Percentiles rank a stretch among this genome's conserved stretches.
phyloP scores from a whole-genome alignment of 92 coral and sea anemone genomes.

The Parazoanthus atlanticus region DNA sequence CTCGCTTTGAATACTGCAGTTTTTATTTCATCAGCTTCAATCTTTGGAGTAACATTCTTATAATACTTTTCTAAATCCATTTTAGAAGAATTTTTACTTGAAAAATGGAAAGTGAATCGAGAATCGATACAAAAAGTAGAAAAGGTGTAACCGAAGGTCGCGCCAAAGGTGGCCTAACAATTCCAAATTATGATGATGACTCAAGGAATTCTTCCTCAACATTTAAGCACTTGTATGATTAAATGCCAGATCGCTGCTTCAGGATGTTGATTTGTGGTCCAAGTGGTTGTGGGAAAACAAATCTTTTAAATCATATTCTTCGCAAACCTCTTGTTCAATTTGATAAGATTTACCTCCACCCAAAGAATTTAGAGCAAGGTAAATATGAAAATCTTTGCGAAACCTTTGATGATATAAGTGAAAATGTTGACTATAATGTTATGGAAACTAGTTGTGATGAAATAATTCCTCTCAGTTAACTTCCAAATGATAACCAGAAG shows the following conservation, averaged over 20 bases:
- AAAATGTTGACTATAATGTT: neutral
- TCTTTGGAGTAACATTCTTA: neutral
- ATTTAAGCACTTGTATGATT: neutral
- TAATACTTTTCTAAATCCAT: neutral
- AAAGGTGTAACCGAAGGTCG: too few relatives aligned
- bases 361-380: neutral
- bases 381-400: neutral
- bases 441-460: neutral
- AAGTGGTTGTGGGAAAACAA: too few relatives aligned
- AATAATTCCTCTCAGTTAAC: too few relatives aligned
- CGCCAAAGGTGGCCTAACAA: too few relatives aligned
- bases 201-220: neutral
- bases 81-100: too few relatives aligned
- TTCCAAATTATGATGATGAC: neutral
- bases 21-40: too few relatives aligned
- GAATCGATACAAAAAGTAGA: too few relatives aligned
- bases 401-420: neutral
- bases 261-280: too few relatives aligned
- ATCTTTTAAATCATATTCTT: neutral
- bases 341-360: too few relatives aligned
- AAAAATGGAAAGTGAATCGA: too few relatives aligned
- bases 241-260: neutral
- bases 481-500: too few relatives aligned
- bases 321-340: neutral
- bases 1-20: neutral